A percentile compares a stretch with the other conserved stretches of the same genome.
These are phyloP conservation scores for Lordiphosa clarofinis DNA, from an alignment of 1,140 invertebrate genomes.

Conservation along the genomic window DNA sequence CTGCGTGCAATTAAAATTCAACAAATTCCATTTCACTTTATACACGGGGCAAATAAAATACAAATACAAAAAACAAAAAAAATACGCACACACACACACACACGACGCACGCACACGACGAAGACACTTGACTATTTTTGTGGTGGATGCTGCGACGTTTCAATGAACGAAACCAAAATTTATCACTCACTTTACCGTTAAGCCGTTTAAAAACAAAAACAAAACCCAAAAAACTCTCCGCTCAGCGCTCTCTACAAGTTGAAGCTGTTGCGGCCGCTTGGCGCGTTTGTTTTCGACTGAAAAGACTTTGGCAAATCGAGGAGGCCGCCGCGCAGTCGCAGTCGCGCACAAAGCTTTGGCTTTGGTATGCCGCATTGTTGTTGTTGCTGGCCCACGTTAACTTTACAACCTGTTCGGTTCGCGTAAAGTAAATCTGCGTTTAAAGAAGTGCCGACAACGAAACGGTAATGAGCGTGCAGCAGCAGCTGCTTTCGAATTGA, in stretches of 20 bases:
- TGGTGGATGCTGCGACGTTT: conserved; percentile 21
- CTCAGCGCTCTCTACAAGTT: background rate
- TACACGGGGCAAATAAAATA: too few species aligned
- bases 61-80: conserved; percentile 19
- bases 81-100: conserved; percentile 10
- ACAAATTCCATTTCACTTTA: conserved; percentile 71
- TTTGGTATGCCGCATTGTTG: conserved; percentile 34
- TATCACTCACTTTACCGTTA: conserved; percentile 47
- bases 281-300: conserved; percentile 49
- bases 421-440: conserved; percentile 61
- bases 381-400: conserved; percentile 20
- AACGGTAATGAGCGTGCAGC: conserved; percentile 68
- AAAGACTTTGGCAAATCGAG: conserved; percentile 18
- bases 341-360: conserved; percentile 22
- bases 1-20: conserved; percentile 71
- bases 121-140: conserved; percentile 3
- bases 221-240: background rate
- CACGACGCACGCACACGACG: conserved; percentile 11
- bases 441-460: conserved; percentile 66
- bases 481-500: conserved; percentile 62
- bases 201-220: background rate
- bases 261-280: conserved; percentile 42
- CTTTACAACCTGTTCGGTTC: conserved; percentile 68
- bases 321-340: conserved; percentile 11
- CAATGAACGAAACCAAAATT: conserved; percentile 18